These are phyloP conservation scores for Ophion costatus DNA, from an alignment of 2,888 invertebrate species.

Conservation along the genomic window DNA sequence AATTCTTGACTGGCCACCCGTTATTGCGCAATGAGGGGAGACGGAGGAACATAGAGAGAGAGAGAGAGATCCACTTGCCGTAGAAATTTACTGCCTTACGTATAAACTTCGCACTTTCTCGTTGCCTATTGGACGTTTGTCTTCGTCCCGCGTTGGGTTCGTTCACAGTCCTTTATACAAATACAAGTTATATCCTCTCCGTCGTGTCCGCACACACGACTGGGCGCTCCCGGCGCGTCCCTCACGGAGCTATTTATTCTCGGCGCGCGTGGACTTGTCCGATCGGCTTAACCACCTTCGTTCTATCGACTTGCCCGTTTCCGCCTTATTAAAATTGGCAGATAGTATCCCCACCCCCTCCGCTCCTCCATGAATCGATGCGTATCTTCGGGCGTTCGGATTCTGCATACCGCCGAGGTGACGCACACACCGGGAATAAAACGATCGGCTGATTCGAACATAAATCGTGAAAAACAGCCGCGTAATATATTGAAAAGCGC, in stretches of 20 bases:
- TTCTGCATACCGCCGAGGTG: conserved; percentile 36
- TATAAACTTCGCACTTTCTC: conserved; percentile 52
- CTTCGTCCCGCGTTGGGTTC: conserved; percentile 63
- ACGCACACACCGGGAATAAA: conserved; percentile 19
- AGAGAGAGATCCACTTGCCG: conserved; percentile 56
- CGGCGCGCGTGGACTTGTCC: conserved; percentile 48
- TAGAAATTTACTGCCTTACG: conserved; percentile 67
- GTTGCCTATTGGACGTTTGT: conserved; percentile 69
- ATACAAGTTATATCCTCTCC: conserved; percentile 66
- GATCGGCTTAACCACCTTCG: conserved; percentile 65
- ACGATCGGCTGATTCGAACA: conserved; percentile 13
- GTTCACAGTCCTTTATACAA: conserved; percentile 61
- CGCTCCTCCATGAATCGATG: conserved; percentile 26
- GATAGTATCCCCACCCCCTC: conserved; percentile 51
- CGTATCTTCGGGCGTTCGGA: conserved; percentile 53
- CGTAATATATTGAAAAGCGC: conserved; percentile 19
- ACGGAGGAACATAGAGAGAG: conserved; percentile 1
- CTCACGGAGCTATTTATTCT: conserved; percentile 66
- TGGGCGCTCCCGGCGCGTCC: conserved; percentile 54
- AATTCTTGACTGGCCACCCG: conserved; percentile 67
- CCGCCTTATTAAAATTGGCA: conserved; percentile 71
- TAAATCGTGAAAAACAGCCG: conserved; percentile 10
- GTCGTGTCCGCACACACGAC: conserved; percentile 9
- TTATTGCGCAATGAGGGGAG: conserved; percentile 59
- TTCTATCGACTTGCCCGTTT: conserved; percentile 67